These are phyloP conservation scores for Sitta carolinensis DNA, from an alignment of 2,797 vertebrate species.

Conservation along the genomic window DNA sequence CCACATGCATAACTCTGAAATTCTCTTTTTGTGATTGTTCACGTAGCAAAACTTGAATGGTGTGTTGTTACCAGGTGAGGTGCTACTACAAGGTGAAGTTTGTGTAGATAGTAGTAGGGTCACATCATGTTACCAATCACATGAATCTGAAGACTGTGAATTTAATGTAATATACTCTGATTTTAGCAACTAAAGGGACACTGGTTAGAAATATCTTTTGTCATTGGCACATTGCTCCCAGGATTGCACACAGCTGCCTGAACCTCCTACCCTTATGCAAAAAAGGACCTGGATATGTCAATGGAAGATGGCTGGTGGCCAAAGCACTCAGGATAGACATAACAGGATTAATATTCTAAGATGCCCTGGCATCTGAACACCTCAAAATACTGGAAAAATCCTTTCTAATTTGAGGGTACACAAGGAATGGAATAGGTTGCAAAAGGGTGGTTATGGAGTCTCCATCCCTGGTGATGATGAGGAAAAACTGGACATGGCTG, in stretches of 20 bases:
- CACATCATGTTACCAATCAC: neutral
- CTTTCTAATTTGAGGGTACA: neutral
- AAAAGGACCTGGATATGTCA: neutral
- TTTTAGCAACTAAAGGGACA: neutral
- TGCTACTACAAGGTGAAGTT: neutral
- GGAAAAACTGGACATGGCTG: neutral
- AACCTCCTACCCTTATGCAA: neutral
- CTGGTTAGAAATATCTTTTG: neutral
- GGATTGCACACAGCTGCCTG: neutral
- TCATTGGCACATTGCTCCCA: fast-evolving
- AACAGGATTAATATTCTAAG: neutral
- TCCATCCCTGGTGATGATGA: neutral
- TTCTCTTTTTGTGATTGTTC: neutral
- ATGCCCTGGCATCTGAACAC: neutral
- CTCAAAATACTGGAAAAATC: neutral
- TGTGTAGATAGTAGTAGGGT: neutral
- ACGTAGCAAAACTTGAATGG: neutral
- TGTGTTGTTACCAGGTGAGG: neutral
- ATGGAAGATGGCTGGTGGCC: neutral
- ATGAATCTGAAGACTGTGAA: neutral
- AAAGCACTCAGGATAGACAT: neutral
- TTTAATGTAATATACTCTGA: neutral
- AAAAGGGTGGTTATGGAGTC: neutral
- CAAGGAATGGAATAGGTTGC: neutral
- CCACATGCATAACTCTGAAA: neutral